Percentiles rank a stretch among this genome's conserved stretches.
These are phyloP conservation scores for Callionymus lyra DNA, from an alignment of 2,113 vertebrate species.

Conservation along the genomic window DNA sequence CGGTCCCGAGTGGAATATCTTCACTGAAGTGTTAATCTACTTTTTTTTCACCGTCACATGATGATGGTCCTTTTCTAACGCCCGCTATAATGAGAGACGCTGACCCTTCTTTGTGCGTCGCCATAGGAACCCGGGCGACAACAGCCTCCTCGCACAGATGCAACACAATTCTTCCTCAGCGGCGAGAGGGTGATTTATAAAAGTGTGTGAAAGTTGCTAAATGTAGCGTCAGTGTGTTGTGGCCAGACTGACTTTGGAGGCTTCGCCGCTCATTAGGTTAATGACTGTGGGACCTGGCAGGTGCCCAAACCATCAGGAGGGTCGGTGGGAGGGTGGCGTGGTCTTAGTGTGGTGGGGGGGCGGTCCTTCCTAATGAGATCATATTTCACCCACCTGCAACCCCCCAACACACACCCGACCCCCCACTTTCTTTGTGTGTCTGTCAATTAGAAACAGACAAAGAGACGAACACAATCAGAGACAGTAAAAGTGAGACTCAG, in stretches of 20 bases:
- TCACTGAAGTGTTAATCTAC: too few relatives aligned
- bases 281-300: constrained; percentile 57
- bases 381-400: constrained; percentile 24
- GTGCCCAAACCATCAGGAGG: constrained; percentile 43
- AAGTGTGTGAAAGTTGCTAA: too few relatives aligned
- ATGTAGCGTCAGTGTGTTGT: background rate
- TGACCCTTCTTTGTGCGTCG: too few relatives aligned
- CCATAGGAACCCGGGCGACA: too few relatives aligned
- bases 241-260: constrained; percentile 10
- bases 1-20: too few relatives aligned
- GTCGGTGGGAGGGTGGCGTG: constrained; percentile 14
- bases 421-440: constrained; percentile 3
- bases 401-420: too few relatives aligned
- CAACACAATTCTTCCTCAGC: too few relatives aligned
- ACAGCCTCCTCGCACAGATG: too few relatives aligned
- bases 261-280: constrained; percentile 54
- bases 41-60: too few relatives aligned
- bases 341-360: background rate
- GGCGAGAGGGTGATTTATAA: too few relatives aligned
- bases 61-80: too few relatives aligned
- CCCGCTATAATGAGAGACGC: too few relatives aligned
- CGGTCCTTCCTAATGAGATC: constrained; percentile 23
- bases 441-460: constrained; percentile 21
- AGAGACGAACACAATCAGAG: constrained; percentile 16
- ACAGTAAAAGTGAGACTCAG: constrained; percentile 4